Base-by-base conservation (phyloP, 1,140 invertebrate genomes). In the Rhopalosiphum padi region DNA sequence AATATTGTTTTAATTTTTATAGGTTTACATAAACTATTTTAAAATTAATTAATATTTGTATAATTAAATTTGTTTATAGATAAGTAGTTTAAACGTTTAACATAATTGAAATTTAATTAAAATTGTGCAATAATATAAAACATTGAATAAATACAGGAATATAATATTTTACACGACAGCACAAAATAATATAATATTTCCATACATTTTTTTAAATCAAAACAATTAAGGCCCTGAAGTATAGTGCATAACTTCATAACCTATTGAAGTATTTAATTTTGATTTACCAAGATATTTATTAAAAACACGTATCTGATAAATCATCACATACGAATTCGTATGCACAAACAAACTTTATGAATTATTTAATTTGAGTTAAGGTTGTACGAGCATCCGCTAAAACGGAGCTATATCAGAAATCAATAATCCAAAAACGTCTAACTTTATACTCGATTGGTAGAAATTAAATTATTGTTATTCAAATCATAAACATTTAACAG, bases 321-420 rank as follows among this genome's bases (percentile, higher is more conserved):
- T 21, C 60, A 11, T 21, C n/a, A 8, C 5, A 51, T 35, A 1
- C 0, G 30, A 88, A 35, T 48, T 88, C 41, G 85, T 46, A 86
- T 30, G 46, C 41, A 86, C 43, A 86, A 86, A 86, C 25, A 46
- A 30, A 86, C 25, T n/a, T 41, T 43, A 25, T 86, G 41, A 46
- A 86, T 88, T 88, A 35, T 35, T 88, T 88, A 48, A 88, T 88
- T 51, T 88, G 21, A 46, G 86, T 88, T 88, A 88, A 88, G 86
- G 86, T 51, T 48, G 46, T 8, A 51, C 1, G 15, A 23, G 15
- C 15, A 86, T 25, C 23, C 25, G 3, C 11, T 30, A 25, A 86
- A 86, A 46, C 23, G 43, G 46, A 46, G 85, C 25, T 86, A 86
- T 46, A 86, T 51, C 46, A 37, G 46, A 88, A 88, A 88, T 88